phyloP scores from a whole-genome alignment of 1,140 invertebrate species.

The Tetragnatha versicolor region DNA sequence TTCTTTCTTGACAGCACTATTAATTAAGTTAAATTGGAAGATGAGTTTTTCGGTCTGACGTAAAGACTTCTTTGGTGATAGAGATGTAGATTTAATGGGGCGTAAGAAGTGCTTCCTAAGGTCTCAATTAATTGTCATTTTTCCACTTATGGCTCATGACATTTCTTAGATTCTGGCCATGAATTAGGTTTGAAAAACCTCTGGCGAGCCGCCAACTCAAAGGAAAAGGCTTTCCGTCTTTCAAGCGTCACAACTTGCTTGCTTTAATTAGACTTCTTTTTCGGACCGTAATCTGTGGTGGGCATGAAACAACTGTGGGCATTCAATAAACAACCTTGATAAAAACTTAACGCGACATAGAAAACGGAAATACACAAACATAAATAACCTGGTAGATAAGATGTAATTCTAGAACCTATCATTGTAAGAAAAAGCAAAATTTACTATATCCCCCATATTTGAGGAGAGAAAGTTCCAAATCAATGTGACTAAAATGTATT shows the following conservation, averaged over 20 bases:
- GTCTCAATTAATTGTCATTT: conserved; percentile 42
- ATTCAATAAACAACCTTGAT: too few species aligned
- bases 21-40: conserved; percentile 30
- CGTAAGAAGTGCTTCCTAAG: conserved; percentile 29
- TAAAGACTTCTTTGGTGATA: conserved; percentile 1
- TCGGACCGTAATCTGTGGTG: too few species aligned
- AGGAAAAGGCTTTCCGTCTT: conserved; percentile 13
- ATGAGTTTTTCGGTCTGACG: conserved; percentile 24
- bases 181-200: conserved; percentile 1
- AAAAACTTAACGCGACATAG: too few species aligned
- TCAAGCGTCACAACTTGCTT: neutral
- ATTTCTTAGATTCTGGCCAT: conserved; percentile 18
- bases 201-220: neutral
- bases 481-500: too few species aligned
- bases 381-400: too few species aligned
- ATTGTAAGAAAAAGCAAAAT: too few species aligned
- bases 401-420: too few species aligned
- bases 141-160: conserved; percentile 16
- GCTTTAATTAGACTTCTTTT: neutral
- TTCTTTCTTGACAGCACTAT: conserved; percentile 18
- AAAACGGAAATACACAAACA: too few species aligned
- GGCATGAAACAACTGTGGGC: too few species aligned
- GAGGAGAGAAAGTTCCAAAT: too few species aligned
- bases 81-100: conserved; percentile 1
- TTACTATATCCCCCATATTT: too few species aligned